Percentiles rank a stretch among this genome's conserved stretches.
These are phyloP conservation scores for Brachyopa scutellaris DNA, from an alignment of 2,888 invertebrate species.

Conservation along the genomic window DNA sequence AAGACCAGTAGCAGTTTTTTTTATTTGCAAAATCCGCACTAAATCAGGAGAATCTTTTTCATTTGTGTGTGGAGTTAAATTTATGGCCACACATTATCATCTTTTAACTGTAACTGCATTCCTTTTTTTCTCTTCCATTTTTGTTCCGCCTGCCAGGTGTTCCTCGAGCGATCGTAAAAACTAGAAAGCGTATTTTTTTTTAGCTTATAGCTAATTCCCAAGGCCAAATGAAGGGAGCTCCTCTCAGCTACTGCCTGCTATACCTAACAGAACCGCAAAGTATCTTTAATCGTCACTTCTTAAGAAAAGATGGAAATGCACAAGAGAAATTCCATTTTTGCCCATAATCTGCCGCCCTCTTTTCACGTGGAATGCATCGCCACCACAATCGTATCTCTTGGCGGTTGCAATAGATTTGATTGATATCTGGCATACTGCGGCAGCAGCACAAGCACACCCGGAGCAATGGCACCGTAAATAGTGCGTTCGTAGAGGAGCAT, in stretches of 20 bases:
- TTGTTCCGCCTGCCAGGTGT: constrained; percentile 4
- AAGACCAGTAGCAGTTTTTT: too few species aligned
- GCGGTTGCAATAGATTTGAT: constrained; percentile 21
- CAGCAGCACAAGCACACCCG: constrained; percentile 39
- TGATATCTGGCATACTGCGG: constrained; percentile 51
- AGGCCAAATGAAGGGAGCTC: constrained; percentile 38
- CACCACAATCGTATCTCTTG: constrained; percentile 1
- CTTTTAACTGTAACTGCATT: too few species aligned
- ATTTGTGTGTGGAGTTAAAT: too few species aligned
- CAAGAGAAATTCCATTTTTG: constrained; percentile 53
- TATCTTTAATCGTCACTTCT: constrained; percentile 41
- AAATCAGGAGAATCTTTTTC: too few species aligned
- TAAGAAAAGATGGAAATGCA: neutral
- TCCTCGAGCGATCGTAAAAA: neutral
- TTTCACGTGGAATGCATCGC: constrained; percentile 39
- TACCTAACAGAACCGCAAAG: constrained; percentile 39
- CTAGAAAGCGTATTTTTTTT: constrained; percentile 1
- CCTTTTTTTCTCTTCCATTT: neutral
- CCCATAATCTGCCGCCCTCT: constrained; percentile 52
- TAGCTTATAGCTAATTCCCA: constrained; percentile 21
- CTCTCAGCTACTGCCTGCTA: too few species aligned
- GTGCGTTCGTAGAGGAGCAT: constrained; percentile 51
- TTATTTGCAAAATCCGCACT: too few species aligned
- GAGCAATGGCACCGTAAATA: constrained; percentile 56
- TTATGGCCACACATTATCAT: too few species aligned